Conservation (phyloP, 2,113 vertebrate genomes). For the Nycticebus coucang region DNA sequence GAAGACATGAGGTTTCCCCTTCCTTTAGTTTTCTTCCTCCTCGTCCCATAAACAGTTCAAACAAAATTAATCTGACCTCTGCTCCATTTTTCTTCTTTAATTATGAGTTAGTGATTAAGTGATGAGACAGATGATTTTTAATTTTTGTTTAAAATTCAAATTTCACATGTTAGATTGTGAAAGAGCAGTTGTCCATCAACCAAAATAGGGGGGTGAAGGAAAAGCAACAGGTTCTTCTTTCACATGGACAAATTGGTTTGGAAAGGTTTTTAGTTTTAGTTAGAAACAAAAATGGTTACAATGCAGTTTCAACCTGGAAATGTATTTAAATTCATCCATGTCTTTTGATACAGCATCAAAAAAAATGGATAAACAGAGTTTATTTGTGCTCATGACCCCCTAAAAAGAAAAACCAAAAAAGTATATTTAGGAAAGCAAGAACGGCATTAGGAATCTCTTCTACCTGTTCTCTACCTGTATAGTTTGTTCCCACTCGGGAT, state of each 20-base stretch:
- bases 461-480: not conserved
- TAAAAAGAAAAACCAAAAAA: not conserved
- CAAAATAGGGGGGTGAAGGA: not conserved
- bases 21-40: not conserved
- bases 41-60: not conserved
- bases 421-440: not conserved
- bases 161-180: not conserved
- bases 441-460: not conserved
- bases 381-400: not conserved
- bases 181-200: constrained; percentile 8
- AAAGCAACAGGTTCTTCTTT: not conserved
- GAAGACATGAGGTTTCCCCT: not conserved
- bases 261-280: constrained; percentile 42
- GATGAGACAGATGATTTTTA: constrained; percentile 23
- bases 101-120: not conserved
- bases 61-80: not conserved
- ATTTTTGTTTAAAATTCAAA: constrained; percentile 41
- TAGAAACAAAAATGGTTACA: constrained; percentile 26
- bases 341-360: not conserved
- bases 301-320: not conserved
- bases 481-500: not conserved
- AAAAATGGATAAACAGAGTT: not conserved
- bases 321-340: not conserved
- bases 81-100: not conserved
- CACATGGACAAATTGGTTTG: not conserved